Evolutionary conservation across 2,797 vertebrate genomes (phyloP).

Genomic region (Phyllotis vaccarum): DNA sequence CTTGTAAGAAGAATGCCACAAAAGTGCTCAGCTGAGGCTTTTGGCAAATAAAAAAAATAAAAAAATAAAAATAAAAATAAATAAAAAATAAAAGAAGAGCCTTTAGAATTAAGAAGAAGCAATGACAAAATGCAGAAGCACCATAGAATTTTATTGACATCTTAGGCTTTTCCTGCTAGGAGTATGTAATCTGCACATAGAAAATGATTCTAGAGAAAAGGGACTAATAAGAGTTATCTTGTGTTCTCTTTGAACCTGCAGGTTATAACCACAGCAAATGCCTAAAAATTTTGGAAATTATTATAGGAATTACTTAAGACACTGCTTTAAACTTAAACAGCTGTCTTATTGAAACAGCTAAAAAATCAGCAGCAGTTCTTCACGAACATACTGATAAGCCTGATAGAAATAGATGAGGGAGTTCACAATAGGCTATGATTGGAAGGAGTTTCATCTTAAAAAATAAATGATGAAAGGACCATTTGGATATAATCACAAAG

Average conservation of each 20-base stretch:
- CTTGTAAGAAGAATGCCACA: constrained; percentile 35
- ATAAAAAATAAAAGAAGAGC: too few species aligned
- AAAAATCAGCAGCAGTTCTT: not conserved
- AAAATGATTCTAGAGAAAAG: not conserved
- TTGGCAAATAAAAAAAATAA: too few species aligned
- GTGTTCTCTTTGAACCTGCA: constrained; percentile 37
- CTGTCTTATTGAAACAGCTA: not conserved
- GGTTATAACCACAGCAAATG: constrained; percentile 57
- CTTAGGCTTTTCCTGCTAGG: not conserved
- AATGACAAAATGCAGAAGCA: not conserved
- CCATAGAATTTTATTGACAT: not conserved
- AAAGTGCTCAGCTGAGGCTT: constrained; percentile 29
- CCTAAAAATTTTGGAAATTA: constrained; percentile 60
- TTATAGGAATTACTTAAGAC: constrained; percentile 42
- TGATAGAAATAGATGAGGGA: constrained; percentile 27
- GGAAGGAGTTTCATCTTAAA: not conserved
- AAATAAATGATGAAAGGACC: constrained; percentile 31
- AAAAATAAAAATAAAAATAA: too few species aligned
- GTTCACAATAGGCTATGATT: constrained; percentile 15
- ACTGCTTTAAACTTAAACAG: constrained; percentile 18
- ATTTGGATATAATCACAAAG: constrained; percentile 12
- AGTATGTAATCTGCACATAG: not conserved
- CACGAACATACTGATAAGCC: constrained; percentile 34
- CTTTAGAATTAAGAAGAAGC: not conserved
- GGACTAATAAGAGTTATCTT: not conserved